Base-by-base conservation (phyloP, 2,113 vertebrate species). In the Platysternon megacephalum region DNA sequence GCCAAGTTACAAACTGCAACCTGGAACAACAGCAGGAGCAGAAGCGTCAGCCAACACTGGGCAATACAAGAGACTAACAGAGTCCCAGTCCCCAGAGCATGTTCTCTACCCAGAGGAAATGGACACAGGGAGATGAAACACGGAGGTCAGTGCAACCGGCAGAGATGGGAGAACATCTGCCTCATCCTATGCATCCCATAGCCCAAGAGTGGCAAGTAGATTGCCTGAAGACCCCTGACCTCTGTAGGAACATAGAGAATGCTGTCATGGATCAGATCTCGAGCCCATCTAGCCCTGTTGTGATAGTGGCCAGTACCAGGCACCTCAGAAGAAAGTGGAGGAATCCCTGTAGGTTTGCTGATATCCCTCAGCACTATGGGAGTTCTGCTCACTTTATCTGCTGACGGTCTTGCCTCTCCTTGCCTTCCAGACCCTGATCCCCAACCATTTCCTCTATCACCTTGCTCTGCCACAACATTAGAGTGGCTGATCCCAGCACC, bases 1-100 rank as follows among this genome's bases (percentile, higher is more conserved):
- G 99, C 99, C 98, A 99, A 97, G 90, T 99, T 99, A 97, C 99
- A 99, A 51, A 99, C 99, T 0, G 99, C 99, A 82, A 99, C 99
- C 99, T 99, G 94, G 51, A 95, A 39, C 8, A 28, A 1, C 46
- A 61, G 76, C 76, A 84, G 32, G 1, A 5, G 19, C 4, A 51
- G 81, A 24, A 22, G 29, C 1, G 1, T 0, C 13, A 32, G 76
- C 53, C 89, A 81, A 11, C 35, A 16, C n/a, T 3, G 51, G 24
- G 44, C 32, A 10, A 1, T 11, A 24, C 32, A 90, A 78, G 22
- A 72, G 8, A 16, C 17, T 11, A 68, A 79, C 81, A 48, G 2
- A 32, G 12, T n/a, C 58, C 28, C 72, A 61, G 26, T 84, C 5
- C 35, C 89, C 90, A 79, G 22, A 46, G 52, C 6, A 1, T 0